Base-by-base conservation (phyloP, 2,113 vertebrate species). In the Spilogale gracilis region DNA sequence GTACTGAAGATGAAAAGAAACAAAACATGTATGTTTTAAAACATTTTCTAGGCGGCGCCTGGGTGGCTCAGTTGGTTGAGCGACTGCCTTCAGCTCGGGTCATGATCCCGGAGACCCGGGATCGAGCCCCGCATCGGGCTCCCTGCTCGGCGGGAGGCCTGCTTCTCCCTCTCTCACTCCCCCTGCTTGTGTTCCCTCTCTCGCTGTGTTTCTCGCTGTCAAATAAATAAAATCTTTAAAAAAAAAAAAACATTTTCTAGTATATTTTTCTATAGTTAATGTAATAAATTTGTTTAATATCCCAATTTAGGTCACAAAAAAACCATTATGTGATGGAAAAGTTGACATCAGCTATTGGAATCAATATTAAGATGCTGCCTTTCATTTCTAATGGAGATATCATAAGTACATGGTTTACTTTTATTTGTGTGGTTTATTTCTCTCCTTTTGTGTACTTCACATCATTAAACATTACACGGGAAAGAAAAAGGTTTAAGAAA, bases 401-500 rank as follows among this genome's bases (percentile, higher is more conserved):
- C 48, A 3, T 52, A 18, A 96, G 95, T 9, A 0, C 91, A 1
- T 87, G 79, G 56, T 84, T 97, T 79, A 32, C 97, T 3, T 17
- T 97, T 45, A 45, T 61, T 50, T 4, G 63, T 6, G 0, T 94
- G 0, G 1, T 98, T 43, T 98, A 67, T 92, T 98, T 98, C 90
- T 91, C 83, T 78, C 97, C 97, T 0, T 91, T 82, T 73, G 90
- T 98, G 85, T 97, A 98, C 80, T 98, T 98, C 0, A 4, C 96
- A 8, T 98, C 98, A 0, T 60, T 97, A 78, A 98, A 96, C 58
- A 30, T 98, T 13, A 71, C 69, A 23, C 89, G 90, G 71, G 98
- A 99, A 93, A 98, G 97, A 38, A 97, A 98, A 95, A 88, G 88
- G 60, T 98, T 99, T 52, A 99, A 99, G 97, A 99, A 99, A 48